Percentiles rank a stretch among this genome's conserved stretches.
Conservation (phyloP, 2,113 vertebrate species). For the Ctenomys sociabilis region DNA sequence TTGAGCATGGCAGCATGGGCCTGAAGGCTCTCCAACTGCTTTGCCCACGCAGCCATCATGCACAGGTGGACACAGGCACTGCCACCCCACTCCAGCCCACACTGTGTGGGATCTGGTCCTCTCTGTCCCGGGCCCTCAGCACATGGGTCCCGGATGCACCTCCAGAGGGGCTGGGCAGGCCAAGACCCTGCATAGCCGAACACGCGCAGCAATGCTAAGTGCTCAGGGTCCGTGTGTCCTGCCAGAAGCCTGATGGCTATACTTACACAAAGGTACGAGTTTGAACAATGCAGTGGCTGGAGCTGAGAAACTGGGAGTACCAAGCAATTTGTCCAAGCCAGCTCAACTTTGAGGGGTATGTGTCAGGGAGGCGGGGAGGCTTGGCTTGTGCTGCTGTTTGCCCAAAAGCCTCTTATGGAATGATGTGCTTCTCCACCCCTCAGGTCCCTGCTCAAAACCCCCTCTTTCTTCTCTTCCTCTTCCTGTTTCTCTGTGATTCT, state of each 20-base stretch:
- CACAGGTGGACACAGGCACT: not conserved
- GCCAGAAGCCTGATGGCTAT: not conserved
- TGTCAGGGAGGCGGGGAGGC: not conserved
- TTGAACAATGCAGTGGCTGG: not conserved
- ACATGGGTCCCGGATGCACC: not conserved
- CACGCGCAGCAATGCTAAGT: not conserved
- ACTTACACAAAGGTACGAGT: not conserved
- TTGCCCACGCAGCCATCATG: not conserved
- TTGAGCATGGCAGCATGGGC: not conserved
- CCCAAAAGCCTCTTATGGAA: not conserved
- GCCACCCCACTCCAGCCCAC: fast-evolving
- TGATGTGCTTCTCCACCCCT: not conserved
- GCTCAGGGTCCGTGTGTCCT: not conserved
- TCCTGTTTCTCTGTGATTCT: too few species aligned
- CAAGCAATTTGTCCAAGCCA: not conserved
- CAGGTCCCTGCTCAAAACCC: not conserved
- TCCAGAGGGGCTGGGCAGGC: not conserved
- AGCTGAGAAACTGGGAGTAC: not conserved
- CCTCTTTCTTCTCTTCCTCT: too few species aligned
- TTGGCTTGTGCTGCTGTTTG: not conserved
- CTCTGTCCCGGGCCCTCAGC: not conserved
- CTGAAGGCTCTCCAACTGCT: not conserved
- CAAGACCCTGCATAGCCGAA: not conserved
- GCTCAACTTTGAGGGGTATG: not conserved
- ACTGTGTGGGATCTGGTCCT: too few species aligned